Conservation (phyloP, 2,888 invertebrate species). For the Melieria crassipennis region DNA sequence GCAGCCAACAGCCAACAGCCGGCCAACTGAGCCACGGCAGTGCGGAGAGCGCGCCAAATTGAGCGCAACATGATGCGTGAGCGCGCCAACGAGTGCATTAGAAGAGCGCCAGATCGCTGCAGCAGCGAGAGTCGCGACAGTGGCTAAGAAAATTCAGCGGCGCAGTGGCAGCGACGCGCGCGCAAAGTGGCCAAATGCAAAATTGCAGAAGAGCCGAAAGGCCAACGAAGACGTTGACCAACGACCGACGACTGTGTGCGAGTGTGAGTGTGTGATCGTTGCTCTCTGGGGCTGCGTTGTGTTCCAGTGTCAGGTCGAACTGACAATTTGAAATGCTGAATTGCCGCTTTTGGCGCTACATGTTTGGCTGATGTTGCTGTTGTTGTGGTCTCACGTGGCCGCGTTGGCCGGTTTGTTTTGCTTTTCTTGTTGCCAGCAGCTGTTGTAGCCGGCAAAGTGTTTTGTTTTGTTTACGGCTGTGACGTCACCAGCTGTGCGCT, state of each 20-base stretch:
- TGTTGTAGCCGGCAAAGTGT: slow-evolving; percentile 52
- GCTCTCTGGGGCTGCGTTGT: not conserved
- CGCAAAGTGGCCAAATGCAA: slow-evolving; percentile 5
- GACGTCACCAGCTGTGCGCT: slow-evolving; percentile 22
- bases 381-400: slow-evolving; percentile 26
- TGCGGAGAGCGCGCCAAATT: slow-evolving; percentile 17
- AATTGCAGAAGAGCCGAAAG: not conserved
- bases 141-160: slow-evolving; percentile 21
- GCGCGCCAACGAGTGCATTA: slow-evolving; percentile 17
- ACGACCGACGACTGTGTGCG: not conserved
- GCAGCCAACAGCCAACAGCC: not conserved
- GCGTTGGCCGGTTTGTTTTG: not conserved
- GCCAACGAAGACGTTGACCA: not conserved
- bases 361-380: slow-evolving; percentile 21
- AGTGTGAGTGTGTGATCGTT: not conserved
- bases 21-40: not conserved
- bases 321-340: slow-evolving; percentile 34
- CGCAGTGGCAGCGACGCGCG: not conserved
- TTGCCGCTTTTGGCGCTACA: not conserved
- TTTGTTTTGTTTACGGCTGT: slow-evolving; percentile 49
- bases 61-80: slow-evolving; percentile 20
- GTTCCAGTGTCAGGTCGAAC: slow-evolving; percentile 35
- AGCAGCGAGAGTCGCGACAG: not conserved
- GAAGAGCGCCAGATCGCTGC: not conserved
- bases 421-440: not conserved